These are phyloP conservation scores for Thamnaconus septentrionalis DNA, from an alignment of 2,113 vertebrate species.

Conservation along the genomic window DNA sequence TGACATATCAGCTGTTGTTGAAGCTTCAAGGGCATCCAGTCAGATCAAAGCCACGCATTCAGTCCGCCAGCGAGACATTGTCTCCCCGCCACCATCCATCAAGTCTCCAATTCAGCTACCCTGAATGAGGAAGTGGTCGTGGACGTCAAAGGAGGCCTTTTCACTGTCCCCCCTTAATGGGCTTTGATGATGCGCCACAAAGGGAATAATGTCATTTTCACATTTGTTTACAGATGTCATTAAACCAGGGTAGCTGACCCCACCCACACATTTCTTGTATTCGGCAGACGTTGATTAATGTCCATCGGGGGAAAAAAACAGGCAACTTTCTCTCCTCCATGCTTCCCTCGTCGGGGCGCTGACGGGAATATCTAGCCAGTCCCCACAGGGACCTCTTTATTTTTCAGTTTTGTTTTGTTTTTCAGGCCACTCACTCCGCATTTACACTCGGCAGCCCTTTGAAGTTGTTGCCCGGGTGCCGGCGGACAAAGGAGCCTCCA, in stretches of 20 bases:
- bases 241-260: conserved; percentile 46
- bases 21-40: conserved; percentile 59
- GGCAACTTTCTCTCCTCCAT: conserved; percentile 20
- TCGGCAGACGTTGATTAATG: conserved; percentile 61
- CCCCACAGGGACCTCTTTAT: conserved; percentile 78
- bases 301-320: conserved; percentile 29
- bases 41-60: conserved; percentile 70
- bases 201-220: conserved; percentile 50
- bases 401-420: conserved; percentile 70
- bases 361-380: conserved; percentile 78
- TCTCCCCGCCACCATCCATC: conserved; percentile 65
- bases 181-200: conserved; percentile 71
- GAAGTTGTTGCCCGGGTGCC: conserved; percentile 88
- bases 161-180: conserved; percentile 59
- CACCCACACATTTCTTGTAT: conserved; percentile 55
- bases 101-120: conserved; percentile 65
- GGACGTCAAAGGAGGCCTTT: conserved; percentile 50
- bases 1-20: conserved; percentile 68
- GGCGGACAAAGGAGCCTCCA: conserved; percentile 80
- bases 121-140: conserved; percentile 67
- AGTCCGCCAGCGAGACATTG: conserved; percentile 64
- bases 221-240: conserved; percentile 65
- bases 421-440: conserved; percentile 53
- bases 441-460: conserved; percentile 82
- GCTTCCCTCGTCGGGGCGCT: conserved; percentile 60